Base-by-base conservation (phyloP, 1,140 invertebrate species). In the Colletes latitarsis region DNA sequence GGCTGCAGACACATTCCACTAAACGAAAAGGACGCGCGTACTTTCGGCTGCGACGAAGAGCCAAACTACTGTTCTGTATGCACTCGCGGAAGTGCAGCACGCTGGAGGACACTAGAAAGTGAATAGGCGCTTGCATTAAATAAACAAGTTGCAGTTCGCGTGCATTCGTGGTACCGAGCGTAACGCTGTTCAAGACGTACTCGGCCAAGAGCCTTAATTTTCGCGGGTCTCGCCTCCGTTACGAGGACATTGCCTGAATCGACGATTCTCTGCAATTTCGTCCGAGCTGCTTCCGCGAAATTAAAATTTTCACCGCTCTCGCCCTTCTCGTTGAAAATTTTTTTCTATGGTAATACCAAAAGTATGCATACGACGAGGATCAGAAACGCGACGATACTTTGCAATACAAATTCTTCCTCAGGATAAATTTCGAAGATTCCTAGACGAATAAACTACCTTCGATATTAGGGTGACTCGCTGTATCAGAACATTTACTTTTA, bases 71-170 rank as follows among this genome's bases (percentile, higher is more conserved):
- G 66, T 66, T 70, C 75, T 71, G 46, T 76, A 68, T 75, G 76
- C 81, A 46, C 39, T 81, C 21, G 73, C 71, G 55, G 75, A 78
- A 77, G n/a, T 55, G 68, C 77, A 55, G 41, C 58, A 15, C 63
- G 53, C 58, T 57, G 46, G 46, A 80, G 68, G 71, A 76, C 77
- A 58, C 57, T 75, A n/a, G 60, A 41, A 80, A 73, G 52, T 84
- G 77, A 84, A 85, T 84, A 75, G 82, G 49, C 62, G 72, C 77
- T 84, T 81, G 83, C 83, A 84, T 85, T 85, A 85, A 84, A 71
- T 81, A 84, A 84, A 85, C 77, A 81, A 81, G 77, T 83, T 84
- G 68, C 83, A 84, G 6, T 85, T 76, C 68, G 55, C 72, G 57
- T 64, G 77, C 60, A 69, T 84, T 74, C 76, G 67, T 58, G 57